These are phyloP conservation scores for Ceramica pisi DNA, from an alignment of 2,888 invertebrate genomes.

Conservation along the genomic window DNA sequence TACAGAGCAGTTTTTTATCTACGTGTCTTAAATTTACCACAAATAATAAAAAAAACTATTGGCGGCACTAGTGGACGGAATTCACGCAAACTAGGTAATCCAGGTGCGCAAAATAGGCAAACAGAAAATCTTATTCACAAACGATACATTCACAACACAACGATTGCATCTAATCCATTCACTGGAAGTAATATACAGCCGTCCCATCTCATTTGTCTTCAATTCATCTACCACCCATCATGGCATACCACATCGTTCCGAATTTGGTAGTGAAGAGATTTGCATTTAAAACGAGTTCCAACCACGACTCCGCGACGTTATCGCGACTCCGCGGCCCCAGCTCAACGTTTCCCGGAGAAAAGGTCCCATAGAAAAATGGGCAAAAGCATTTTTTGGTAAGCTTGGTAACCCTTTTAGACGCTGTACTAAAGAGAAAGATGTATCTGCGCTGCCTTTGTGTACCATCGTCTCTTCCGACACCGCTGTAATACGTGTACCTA, in stretches of 20 bases:
- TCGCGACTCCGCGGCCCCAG: constrained; percentile 66
- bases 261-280: constrained; percentile 76
- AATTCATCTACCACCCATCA: constrained; percentile 52
- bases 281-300: constrained; percentile 78
- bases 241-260: constrained; percentile 54
- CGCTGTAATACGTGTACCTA: constrained; percentile 64
- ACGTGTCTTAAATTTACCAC: too few species aligned
- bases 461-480: constrained; percentile 63
- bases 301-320: constrained; percentile 76
- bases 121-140: constrained; percentile 22
- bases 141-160: constrained; percentile 12
- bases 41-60: too few species aligned
- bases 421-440: constrained; percentile 79
- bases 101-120: neutral
- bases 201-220: constrained; percentile 52
- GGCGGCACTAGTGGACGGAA: too few species aligned
- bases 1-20: too few species aligned
- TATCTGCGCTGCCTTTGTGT: constrained; percentile 73
- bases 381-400: constrained; percentile 73
- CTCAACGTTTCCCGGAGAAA: constrained; percentile 74
- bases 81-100: neutral
- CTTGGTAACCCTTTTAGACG: constrained; percentile 76
- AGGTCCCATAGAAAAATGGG: constrained; percentile 73
- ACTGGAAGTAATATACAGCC: constrained; percentile 32
- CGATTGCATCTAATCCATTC: constrained; percentile 32